Conservation (phyloP, 2,797 vertebrate genomes). For the Gila robusta region DNA sequence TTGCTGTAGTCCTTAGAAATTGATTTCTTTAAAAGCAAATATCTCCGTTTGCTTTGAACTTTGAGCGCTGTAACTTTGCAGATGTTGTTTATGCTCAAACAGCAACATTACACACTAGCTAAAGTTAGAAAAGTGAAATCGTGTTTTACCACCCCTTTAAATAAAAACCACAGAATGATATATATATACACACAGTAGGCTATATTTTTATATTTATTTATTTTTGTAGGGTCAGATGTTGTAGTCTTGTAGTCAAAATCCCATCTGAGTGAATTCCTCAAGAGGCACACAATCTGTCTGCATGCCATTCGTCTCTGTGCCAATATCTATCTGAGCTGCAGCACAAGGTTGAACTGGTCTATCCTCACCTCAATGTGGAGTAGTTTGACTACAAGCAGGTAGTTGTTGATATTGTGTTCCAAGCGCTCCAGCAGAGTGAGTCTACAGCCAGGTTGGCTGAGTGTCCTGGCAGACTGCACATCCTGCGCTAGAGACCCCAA, state of each 20-base stretch:
- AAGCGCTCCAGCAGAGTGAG: conserved; percentile 68
- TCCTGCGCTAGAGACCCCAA: conserved; percentile 70
- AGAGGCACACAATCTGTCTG: background rate
- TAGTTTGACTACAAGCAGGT: conserved; percentile 73
- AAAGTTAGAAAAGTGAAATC: too few relatives aligned
- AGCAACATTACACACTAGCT: too few relatives aligned
- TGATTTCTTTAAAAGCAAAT: too few relatives aligned
- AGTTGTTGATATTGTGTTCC: conserved; percentile 75
- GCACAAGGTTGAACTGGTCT: background rate
- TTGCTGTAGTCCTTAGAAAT: too few relatives aligned
- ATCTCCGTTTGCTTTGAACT: too few relatives aligned
- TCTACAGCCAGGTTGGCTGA: conserved; percentile 66
- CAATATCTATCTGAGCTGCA: background rate
- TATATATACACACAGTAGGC: background rate
- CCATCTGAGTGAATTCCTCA: background rate
- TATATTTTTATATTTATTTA: background rate
- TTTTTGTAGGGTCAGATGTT: background rate
- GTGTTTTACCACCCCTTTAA: too few relatives aligned
- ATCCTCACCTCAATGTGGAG: conserved; percentile 71
- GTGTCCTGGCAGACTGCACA: conserved; percentile 62
- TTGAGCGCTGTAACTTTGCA: too few relatives aligned
- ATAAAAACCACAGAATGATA: background rate
- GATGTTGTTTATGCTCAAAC: too few relatives aligned
- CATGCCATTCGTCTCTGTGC: background rate
- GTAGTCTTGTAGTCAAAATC: background rate